Conservation (phyloP, 2,797 vertebrate species). For the Diglossa cyanea region DNA sequence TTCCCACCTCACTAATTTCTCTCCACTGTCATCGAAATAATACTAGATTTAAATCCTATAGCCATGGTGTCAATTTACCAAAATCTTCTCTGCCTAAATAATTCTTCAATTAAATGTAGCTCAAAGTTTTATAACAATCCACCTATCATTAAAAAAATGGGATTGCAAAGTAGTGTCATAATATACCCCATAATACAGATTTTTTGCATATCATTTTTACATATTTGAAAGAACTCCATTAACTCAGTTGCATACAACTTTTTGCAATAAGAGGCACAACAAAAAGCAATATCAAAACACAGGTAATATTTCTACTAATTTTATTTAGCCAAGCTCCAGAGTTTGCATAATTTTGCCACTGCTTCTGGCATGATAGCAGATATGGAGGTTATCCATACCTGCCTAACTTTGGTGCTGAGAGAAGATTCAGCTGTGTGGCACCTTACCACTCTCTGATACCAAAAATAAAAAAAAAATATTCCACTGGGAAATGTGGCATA, state of each 20-base stretch:
- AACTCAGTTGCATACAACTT: background rate
- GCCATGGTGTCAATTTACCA: background rate
- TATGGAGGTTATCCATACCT: background rate
- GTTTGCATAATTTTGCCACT: background rate
- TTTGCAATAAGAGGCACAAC: slow-evolving; percentile 18
- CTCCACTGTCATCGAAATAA: background rate
- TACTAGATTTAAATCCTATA: background rate
- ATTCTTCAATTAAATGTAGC: background rate
- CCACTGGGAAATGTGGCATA: background rate
- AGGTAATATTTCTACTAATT: background rate
- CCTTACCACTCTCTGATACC: background rate
- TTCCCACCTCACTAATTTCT: background rate
- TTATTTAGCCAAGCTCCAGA: background rate
- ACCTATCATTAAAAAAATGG: background rate
- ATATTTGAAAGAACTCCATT: background rate
- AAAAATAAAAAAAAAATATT: background rate
- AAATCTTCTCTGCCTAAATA: background rate
- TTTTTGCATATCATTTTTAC: background rate
- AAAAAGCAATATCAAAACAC: slow-evolving; percentile 33
- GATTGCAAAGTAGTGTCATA: background rate
- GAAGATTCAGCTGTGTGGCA: background rate
- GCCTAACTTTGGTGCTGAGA: background rate
- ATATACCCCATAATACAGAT: background rate
- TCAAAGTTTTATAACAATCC: background rate
- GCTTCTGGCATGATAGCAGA: background rate